Conservation (phyloP, 2,113 vertebrate species). For the Platysternon megacephalum region DNA sequence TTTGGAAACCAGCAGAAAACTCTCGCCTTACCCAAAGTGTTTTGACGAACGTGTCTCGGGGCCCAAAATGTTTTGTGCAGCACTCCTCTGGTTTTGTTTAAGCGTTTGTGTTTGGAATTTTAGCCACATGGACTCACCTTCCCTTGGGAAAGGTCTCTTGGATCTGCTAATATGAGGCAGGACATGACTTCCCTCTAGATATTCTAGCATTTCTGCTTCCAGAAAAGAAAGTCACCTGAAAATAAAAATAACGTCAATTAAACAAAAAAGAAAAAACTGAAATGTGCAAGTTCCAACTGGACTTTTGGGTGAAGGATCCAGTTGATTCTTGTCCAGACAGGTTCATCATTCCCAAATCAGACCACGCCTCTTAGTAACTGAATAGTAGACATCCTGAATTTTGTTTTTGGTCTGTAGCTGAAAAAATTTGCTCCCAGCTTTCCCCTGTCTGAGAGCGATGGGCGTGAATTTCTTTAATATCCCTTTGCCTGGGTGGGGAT, state of each 20-base stretch:
- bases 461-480: background rate
- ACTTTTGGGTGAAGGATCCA: background rate
- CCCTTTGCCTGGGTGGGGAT: rapidly evolving
- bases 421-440: background rate
- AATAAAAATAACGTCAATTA: conserved; percentile 9
- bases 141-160: conserved; percentile 34
- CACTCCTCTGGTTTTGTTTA: background rate
- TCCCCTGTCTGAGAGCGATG: background rate
- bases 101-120: conserved; percentile 47
- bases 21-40: background rate
- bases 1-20: background rate
- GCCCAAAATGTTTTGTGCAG: conserved; percentile 21
- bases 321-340: background rate
- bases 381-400: background rate
- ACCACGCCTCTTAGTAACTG: background rate
- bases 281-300: background rate
- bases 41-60: conserved; percentile 28
- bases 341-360: background rate
- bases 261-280: background rate
- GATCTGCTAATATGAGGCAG: background rate
- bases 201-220: background rate
- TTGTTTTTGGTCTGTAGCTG: background rate
- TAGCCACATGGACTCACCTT: conserved; percentile 29
- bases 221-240: background rate
- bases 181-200: background rate